These are phyloP conservation scores for Porites lobata DNA, from an alignment of 92 coral and sea anemone genomes.

Conservation along the genomic window DNA sequence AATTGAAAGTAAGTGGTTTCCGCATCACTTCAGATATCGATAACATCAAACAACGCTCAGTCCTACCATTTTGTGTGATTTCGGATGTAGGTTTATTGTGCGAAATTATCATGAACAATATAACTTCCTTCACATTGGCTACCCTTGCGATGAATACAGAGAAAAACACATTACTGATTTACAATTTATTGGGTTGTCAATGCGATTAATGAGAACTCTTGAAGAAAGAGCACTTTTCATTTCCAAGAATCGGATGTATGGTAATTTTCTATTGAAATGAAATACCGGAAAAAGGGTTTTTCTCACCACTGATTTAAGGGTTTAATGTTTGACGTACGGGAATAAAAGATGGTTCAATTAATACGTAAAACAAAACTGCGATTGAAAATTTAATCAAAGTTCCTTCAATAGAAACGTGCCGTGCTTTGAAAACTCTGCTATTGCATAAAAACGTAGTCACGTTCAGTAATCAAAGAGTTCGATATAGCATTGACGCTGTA, in stretches of 20 bases:
- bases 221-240: constrained; percentile 47
- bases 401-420: neutral
- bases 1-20: constrained; percentile 22
- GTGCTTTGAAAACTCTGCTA: neutral
- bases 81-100: neutral
- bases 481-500: neutral
- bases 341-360: constrained; percentile 25
- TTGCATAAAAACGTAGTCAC: neutral
- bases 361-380: constrained; percentile 21
- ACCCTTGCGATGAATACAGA: neutral
- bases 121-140: neutral
- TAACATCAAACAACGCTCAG: neutral
- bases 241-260: constrained; percentile 61
- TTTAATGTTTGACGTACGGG: neutral
- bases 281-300: constrained; percentile 1
- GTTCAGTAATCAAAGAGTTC: too few species aligned
- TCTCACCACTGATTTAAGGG: constrained; percentile 11
- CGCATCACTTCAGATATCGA: neutral
- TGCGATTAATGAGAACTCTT: constrained; percentile 26
- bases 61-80: neutral
- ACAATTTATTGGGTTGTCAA: neutral
- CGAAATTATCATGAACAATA: neutral
- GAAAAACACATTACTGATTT: neutral
- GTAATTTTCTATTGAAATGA: constrained; percentile 32
- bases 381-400: constrained; percentile 27